Conservation (phyloP, 2,888 invertebrate species). For the Dasypolia templi region DNA sequence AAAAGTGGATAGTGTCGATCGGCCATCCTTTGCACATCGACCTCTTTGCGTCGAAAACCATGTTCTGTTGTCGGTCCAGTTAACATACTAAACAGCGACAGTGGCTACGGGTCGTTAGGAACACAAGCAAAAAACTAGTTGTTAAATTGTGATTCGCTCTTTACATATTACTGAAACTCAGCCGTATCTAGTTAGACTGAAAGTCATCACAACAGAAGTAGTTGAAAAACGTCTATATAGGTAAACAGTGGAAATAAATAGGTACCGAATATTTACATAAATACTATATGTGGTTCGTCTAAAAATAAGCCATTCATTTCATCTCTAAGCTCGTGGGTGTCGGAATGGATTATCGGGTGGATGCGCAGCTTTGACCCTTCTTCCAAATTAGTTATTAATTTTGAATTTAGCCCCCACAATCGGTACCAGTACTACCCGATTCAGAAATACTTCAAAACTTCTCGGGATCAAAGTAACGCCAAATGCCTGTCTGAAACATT, state of each 20-base stretch:
- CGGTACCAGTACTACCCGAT: not conserved
- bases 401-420: slow-evolving; percentile 10
- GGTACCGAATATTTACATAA: not conserved
- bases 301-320: slow-evolving; percentile 29
- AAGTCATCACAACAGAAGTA: no score
- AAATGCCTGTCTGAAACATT: slow-evolving; percentile 25
- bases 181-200: not conserved
- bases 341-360: not conserved
- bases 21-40: not conserved
- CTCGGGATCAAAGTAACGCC: slow-evolving; percentile 31
- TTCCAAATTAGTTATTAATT: slow-evolving; percentile 9
- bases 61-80: not conserved
- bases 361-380: slow-evolving; percentile 28
- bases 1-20: not conserved
- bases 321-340: not conserved
- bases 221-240: no score
- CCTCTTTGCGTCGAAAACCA: not conserved
- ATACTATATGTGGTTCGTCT: no score
- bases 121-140: no score
- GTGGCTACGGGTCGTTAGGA: not conserved
- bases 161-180: no score
- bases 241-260: no score
- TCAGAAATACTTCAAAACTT: slow-evolving; percentile 31
- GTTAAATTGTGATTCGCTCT: no score
- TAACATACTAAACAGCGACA: not conserved